Conservation (phyloP, 2,888 invertebrate genomes). For the Oxytorus armatus region DNA sequence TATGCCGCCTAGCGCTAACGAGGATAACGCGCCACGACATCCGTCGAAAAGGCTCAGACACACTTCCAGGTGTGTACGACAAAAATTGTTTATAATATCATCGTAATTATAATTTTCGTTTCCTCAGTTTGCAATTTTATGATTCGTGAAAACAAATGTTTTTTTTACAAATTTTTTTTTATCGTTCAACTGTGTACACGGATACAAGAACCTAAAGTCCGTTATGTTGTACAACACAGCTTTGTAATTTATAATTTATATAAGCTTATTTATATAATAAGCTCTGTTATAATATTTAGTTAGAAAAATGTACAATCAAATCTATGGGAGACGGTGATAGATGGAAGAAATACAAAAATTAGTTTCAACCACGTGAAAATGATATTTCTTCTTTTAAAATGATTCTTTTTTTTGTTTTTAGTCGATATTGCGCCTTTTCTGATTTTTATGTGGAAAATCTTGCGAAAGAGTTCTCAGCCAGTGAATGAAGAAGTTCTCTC, state of each 20-base stretch:
- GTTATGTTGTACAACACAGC: neutral
- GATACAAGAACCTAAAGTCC: slow-evolving; percentile 5
- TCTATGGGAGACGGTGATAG: too few relatives aligned
- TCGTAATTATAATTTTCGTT: too few relatives aligned
- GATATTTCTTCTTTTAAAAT: too few relatives aligned
- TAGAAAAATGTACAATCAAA: too few relatives aligned
- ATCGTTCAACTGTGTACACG: neutral
- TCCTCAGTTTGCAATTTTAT: neutral
- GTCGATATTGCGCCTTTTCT: neutral
- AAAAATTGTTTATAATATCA: too few relatives aligned
- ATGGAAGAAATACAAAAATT: too few relatives aligned
- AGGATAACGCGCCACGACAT: slow-evolving; percentile 81
- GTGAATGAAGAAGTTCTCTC: neutral
- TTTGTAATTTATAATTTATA: neutral
- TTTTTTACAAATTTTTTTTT: neutral
- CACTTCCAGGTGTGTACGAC: slow-evolving; percentile 77
- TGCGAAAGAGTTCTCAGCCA: slow-evolving; percentile 8
- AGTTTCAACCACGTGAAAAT: too few relatives aligned
- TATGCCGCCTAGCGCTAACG: slow-evolving; percentile 82
- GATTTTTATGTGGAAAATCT: slow-evolving; percentile 4
- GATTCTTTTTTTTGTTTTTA: too few relatives aligned
- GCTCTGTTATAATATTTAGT: too few relatives aligned
- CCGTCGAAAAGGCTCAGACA: slow-evolving; percentile 82
- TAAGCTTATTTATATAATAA: neutral
- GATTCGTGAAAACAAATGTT: slow-evolving; percentile 6